Base-by-base conservation (phyloP, 2,888 invertebrate species). In the Mesoligia furuncula region DNA sequence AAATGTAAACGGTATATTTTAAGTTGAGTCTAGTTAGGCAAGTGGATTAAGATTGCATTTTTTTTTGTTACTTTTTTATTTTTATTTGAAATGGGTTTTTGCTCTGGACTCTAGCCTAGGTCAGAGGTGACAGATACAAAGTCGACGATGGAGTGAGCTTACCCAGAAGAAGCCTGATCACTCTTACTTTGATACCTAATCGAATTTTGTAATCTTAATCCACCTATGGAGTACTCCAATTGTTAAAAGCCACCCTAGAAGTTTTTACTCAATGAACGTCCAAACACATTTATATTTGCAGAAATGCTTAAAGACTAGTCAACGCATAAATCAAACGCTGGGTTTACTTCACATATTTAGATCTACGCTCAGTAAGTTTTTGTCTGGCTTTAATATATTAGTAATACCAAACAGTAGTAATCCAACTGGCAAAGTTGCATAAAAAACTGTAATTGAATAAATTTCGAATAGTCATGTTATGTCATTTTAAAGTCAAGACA, bases 311-410 rank as follows among this genome's bases (percentile, higher is more conserved):
- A 15, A 51, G 13, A 15, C 17, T 27, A 31, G 13, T n/a, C 15
- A 59, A 17, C 73, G 77, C 72, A 61, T 77, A 84, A 61, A 80
- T 66, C 20, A 76, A 79, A 66, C n/a, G 0, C 7, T 17, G n/a
- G 31, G 62, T 80, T 80, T 77, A 75, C 27, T 62, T 48, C 45
- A 65, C 42, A 65, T 77, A n/a, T n/a, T n/a, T n/a, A 36, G 11
- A 57, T 64, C 42, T 65, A 69, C 57, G 61, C 48, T 42, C 17
- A 11, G 48, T 36, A 61, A 62, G 57, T 73, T 86, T 84, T 87
- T 80, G 59, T 84, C 62, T 39, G 54, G 13, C 27, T 59, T 39
- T 57, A 62, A 64, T 61, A 39, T 75, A 74, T 70, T 39, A 39
- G 9, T 48, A 65, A 70, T 70, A 81, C 42, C 24, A 71, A 27